Base-by-base conservation (phyloP, 2,113 vertebrate species). In the Lophotis ruficrista region DNA sequence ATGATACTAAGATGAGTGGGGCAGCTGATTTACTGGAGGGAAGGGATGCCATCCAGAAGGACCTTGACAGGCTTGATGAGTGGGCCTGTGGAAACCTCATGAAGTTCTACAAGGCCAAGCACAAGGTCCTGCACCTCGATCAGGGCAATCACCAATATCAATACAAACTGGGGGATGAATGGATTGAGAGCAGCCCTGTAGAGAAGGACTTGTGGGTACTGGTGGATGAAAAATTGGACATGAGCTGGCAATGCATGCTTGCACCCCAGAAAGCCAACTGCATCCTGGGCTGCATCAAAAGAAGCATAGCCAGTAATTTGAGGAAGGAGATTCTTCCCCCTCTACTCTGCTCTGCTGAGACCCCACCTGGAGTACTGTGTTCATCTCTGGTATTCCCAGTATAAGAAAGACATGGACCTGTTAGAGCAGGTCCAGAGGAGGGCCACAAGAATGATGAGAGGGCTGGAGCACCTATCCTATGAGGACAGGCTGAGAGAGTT, bases 101-200 rank as follows among this genome's bases (percentile, higher is more conserved):
- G 25, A 61, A 61, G 33, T 61, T 71, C 51, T 70, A 43, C 6
- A 61, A 68, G 14, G 24, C 14, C 68, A 80, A 31, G 9, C 19
- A 5, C 3, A 61, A 45, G 4, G 20, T 47, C 19, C 22, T 61
- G 15, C 15, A 56, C 4, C 27, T 7, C 2, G 8, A 14, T 0
- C 17, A 3, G 12, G 9, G 4, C 12, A 85, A 21, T 4, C 20
- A 8, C 22, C 11, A 47, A 6, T 11, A 9, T 45, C 6, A 35
- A 8, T 14, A 30, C 20, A 56, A 25, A 7, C 50, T 65, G 33
- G 25, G 7, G 19, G 11, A 43, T 65, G 30, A 79, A 79, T 12
- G 18, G 10, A 35, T 24, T 35, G 50, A 66, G 5, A 54, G 31
- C 24, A 80, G 31, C 24, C 8, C 61, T 54, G 24, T 3, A 7